Base-by-base conservation (phyloP, 2,113 vertebrate species). In the Rhagologus leucostigma region DNA sequence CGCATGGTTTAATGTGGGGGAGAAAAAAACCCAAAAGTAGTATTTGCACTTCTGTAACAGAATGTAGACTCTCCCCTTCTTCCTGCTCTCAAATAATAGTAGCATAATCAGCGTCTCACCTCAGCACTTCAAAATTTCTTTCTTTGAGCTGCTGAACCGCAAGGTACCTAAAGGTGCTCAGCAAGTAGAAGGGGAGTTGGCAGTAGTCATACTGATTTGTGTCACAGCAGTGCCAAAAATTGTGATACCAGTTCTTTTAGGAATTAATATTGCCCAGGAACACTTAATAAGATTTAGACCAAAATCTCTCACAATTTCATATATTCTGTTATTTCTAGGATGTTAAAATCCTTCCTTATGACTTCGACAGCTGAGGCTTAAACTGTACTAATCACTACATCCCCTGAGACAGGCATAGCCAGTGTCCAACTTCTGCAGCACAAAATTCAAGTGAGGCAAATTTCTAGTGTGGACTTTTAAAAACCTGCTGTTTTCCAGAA, bases 131-230 rank as follows among this genome's bases (percentile, higher is more conserved):
- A 4, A 13, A 50, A 27, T 1, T 4, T 20, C 9, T 8, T 49
- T 41, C n/a, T 18, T 6, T 14, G 26, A 49, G 26, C 33, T 16
- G 29, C 37, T 27, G 27, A 46, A 12, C 18, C 3, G 2, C 32
- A 74, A 74, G 56, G 49, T 6, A 56, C 6, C 26, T 24, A 8
- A 17, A 64, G 3, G 7, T 27, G 26, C 62, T 50, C 75, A 77
- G 70, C 37, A 52, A n/a, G n/a, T 2, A 16, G 0, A 27, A 0
- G 7, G 20, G 2, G 4, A 46, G 7, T 0, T 18, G 20, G 64
- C 55, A 90, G 49, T 1, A 16, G 20, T 26, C 41, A 55, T 0
- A 46, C 1, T 11, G n/a, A 41, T 55, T 35, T 39, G 12, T 52
- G 53, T 46, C 64, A 53, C 7, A 64, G 23, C 79, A 29, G 24